Evolutionary conservation across 2,113 vertebrate species (phyloP).

Genomic region (Lota lota): DNA sequence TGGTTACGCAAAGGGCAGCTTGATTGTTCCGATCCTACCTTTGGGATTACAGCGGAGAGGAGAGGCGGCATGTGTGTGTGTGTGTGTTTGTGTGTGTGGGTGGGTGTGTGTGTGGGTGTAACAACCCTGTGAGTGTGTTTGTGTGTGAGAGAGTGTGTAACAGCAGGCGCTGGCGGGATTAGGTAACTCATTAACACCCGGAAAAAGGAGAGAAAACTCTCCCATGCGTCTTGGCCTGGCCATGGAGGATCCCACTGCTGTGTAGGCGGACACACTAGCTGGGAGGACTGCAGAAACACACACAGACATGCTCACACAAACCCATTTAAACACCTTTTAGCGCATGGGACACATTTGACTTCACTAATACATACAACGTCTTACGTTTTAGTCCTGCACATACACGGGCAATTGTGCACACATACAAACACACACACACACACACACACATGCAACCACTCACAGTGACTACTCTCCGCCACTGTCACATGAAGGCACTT

Average conservation of each 20-base stretch:
- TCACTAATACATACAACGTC: neutral
- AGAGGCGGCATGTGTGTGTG: neutral
- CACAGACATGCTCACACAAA: slow-evolving; percentile 1
- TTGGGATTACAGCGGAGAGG: slow-evolving; percentile 47
- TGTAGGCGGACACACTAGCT: slow-evolving; percentile 7
- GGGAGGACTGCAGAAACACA: neutral
- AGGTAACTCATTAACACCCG: slow-evolving; percentile 69
- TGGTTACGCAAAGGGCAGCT: slow-evolving; percentile 18
- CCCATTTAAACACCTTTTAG: slow-evolving; percentile 2
- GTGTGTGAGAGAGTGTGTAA: slow-evolving; percentile 1
- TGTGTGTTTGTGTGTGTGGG: slow-evolving; percentile 10
- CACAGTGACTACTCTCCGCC: slow-evolving; percentile 22
- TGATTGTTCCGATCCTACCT: slow-evolving; percentile 36
- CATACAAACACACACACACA: slow-evolving; percentile 12
- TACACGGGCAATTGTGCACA: neutral
- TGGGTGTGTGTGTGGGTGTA: slow-evolving; percentile 11
- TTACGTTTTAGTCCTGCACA: neutral
- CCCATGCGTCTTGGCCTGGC: slow-evolving; percentile 17
- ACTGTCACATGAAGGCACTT: slow-evolving; percentile 64
- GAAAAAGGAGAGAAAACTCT: slow-evolving; percentile 9
- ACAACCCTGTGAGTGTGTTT: neutral
- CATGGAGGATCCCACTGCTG: slow-evolving; percentile 28
- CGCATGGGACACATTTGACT: neutral
- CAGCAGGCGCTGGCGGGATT: slow-evolving; percentile 27
- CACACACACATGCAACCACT: slow-evolving; percentile 15